Conservation (phyloP, 2,113 vertebrate species). For the Haemorhous mexicanus region DNA sequence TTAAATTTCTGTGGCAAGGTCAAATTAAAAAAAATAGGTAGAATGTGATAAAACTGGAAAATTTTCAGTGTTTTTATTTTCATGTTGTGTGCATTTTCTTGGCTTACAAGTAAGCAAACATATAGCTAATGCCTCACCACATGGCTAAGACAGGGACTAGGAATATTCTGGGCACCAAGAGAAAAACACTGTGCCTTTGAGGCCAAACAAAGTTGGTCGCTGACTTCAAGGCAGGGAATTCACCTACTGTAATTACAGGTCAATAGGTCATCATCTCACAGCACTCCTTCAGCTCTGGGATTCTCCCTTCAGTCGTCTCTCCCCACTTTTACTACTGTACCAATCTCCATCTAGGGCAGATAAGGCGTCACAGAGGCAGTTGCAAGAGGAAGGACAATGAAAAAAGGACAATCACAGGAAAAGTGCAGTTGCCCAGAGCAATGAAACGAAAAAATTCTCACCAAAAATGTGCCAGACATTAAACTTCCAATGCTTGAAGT, state of each 20-base stretch:
- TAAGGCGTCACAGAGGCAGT: not conserved
- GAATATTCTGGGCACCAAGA: not conserved
- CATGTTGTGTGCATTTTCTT: not conserved
- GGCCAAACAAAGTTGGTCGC: not conserved
- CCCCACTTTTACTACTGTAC: not conserved
- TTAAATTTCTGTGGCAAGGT: slow-evolving; percentile 20
- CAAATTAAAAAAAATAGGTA: not conserved
- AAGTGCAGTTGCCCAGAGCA: not conserved
- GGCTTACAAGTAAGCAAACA: not conserved
- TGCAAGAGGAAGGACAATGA: not conserved
- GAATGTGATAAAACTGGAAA: not conserved
- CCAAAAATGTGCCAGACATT: not conserved
- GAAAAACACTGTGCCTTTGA: not conserved
- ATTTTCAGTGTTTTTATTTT: not conserved
- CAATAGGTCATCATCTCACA: not conserved
- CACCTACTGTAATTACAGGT: not conserved
- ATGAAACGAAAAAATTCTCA: not conserved
- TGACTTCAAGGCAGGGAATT: not conserved
- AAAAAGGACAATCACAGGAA: not conserved
- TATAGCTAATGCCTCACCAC: not conserved
- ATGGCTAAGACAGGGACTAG: not conserved
- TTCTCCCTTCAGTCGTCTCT: not conserved
- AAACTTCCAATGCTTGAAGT: not conserved
- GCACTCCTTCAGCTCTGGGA: not conserved
- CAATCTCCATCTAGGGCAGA: not conserved